These are phyloP conservation scores for Ovibos moschatus DNA, from an alignment of 2,113 vertebrate genomes.

Conservation along the genomic window DNA sequence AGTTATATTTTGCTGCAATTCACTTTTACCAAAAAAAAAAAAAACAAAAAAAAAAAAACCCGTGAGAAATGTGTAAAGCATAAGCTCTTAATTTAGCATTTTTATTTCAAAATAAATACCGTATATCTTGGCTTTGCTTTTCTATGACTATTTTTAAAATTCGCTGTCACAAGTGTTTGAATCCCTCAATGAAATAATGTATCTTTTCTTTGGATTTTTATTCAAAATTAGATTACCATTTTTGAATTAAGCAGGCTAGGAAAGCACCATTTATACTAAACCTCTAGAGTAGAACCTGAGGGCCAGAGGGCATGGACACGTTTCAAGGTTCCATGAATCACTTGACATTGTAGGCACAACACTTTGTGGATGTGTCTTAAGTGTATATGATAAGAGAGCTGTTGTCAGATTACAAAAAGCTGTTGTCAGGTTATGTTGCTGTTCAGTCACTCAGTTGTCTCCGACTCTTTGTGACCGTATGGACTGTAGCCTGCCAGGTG, in stretches of 20 bases:
- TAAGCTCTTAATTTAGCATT: not conserved
- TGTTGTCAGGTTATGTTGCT: not conserved
- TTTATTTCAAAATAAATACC: not conserved
- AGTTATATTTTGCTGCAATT: not conserved
- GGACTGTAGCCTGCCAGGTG: not conserved
- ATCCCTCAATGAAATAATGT: conserved; percentile 1
- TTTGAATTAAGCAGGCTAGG: not conserved
- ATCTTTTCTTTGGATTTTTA: not conserved
- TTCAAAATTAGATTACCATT: conserved; percentile 12
- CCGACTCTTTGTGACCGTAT: not conserved
- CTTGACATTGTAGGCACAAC: not conserved
- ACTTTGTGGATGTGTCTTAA: not conserved
- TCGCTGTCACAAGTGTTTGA: not conserved
- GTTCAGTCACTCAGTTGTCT: not conserved
- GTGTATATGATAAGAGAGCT: not conserved
- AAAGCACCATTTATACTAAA: not conserved
- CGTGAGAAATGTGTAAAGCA: not conserved
- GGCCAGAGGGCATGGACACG: not conserved
- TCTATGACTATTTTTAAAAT: not conserved
- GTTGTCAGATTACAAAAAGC: not conserved
- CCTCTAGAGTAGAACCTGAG: not conserved
- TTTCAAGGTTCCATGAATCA: not conserved
- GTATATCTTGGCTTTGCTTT: not conserved
- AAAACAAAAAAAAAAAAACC: conserved; percentile 31
- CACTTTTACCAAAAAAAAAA: not conserved